These are phyloP conservation scores for Ondatra zibethicus DNA, from an alignment of 2,113 vertebrate genomes.

Conservation along the genomic window DNA sequence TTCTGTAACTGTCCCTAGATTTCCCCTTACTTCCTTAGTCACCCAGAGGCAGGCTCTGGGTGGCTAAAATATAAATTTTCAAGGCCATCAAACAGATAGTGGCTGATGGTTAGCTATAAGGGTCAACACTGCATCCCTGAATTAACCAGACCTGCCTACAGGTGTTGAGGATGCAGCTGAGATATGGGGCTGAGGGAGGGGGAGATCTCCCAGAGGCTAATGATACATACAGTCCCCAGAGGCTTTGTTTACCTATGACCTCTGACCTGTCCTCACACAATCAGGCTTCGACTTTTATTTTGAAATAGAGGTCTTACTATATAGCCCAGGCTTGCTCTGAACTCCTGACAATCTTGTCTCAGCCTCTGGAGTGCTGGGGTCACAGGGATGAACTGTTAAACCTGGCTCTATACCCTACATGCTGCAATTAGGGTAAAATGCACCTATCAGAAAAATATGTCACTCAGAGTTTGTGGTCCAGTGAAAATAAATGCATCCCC, in stretches of 20 bases:
- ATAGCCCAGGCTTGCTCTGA: background rate
- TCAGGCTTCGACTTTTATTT: background rate
- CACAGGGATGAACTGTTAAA: background rate
- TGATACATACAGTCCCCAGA: background rate
- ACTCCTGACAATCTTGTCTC: background rate
- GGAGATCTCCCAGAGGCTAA: background rate
- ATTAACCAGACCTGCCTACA: background rate
- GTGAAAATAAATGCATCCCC: background rate
- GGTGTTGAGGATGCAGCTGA: background rate
- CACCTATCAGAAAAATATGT: background rate
- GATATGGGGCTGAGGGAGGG: background rate
- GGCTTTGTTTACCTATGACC: background rate
- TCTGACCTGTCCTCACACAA: background rate
- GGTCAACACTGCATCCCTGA: background rate
- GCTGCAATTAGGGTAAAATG: background rate
- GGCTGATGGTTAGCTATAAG: background rate
- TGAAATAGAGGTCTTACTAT: background rate
- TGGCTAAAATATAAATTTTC: conserved; percentile 6
- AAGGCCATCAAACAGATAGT: background rate
- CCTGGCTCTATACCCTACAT: background rate
- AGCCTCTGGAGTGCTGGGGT: background rate
- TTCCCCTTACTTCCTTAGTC: background rate
- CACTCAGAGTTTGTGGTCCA: background rate
- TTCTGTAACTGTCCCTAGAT: background rate
- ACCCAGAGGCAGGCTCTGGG: background rate